Conservation (phyloP, 2,888 invertebrate species). For the Criorhina ranunculi region DNA sequence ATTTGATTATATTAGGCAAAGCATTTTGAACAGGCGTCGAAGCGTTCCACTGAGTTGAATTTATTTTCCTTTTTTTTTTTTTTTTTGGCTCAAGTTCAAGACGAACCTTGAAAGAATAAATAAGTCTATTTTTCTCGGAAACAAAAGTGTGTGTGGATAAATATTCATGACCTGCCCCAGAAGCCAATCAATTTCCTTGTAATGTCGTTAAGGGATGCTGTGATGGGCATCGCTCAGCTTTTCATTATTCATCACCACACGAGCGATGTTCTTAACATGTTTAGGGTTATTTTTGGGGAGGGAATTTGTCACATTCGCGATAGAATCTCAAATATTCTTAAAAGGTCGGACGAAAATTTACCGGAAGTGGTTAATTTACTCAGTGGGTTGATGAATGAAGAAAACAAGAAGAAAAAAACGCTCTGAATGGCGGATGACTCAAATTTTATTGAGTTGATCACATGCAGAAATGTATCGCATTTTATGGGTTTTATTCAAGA, state of each 20-base stretch:
- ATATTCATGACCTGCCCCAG: conserved; percentile 58
- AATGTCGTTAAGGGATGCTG: conserved; percentile 43
- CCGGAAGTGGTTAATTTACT: conserved; percentile 19
- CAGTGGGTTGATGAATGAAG: conserved; percentile 4
- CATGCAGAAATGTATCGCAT: too few species aligned
- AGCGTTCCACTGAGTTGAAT: conserved; percentile 1
- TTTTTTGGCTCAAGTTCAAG: not conserved
- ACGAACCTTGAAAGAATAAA: conserved; percentile 16
- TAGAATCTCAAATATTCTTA: conserved; percentile 17
- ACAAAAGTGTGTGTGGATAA: conserved; percentile 42
- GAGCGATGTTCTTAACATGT: conserved; percentile 40
- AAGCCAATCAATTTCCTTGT: conserved; percentile 58
- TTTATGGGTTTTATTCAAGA: too few species aligned
- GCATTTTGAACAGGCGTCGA: conserved; percentile 36
- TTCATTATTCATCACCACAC: conserved; percentile 60
- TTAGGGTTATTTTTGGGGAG: conserved; percentile 25
- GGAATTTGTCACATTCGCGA: conserved; percentile 23
- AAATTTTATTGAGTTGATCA: too few species aligned
- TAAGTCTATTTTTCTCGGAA: conserved; percentile 42
- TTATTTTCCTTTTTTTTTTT: not conserved
- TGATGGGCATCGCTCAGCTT: conserved; percentile 44
- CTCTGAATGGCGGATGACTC: too few species aligned
- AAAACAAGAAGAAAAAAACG: not conserved
- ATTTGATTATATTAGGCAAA: conserved; percentile 54
- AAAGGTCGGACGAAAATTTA: conserved; percentile 1